These are phyloP conservation scores for Aphidius gifuensis DNA, from an alignment of 1,140 invertebrate species.

Conservation along the genomic window DNA sequence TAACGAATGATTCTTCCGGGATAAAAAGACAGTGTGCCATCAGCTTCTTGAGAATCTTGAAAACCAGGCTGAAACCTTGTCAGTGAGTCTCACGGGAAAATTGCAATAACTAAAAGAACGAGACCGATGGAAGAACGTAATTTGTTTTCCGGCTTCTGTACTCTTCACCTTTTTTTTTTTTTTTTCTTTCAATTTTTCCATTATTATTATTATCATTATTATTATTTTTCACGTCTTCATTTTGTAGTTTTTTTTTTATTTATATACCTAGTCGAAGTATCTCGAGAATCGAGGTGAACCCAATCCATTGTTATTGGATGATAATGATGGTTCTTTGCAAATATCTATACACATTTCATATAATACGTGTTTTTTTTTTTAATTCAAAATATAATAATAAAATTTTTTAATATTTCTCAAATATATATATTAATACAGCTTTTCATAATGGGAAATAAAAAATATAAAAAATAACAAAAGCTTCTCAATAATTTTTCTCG, in stretches of 20 bases:
- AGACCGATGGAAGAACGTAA: slow-evolving; percentile 33
- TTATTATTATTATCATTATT: slow-evolving; percentile 13
- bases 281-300: slow-evolving; percentile 26
- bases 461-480: not conserved
- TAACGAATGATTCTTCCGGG: slow-evolving; percentile 45
- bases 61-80: slow-evolving; percentile 33
- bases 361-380: not conserved
- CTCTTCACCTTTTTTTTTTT: slow-evolving; percentile 20
- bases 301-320: slow-evolving; percentile 30
- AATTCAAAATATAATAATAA: not conserved
- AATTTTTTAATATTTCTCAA: not conserved
- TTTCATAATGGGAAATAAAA: too few relatives aligned
- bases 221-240: slow-evolving; percentile 5
- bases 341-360: not conserved
- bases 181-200: not conserved
- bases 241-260: slow-evolving; percentile 15
- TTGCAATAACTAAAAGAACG: slow-evolving; percentile 32
- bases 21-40: slow-evolving; percentile 44
- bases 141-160: slow-evolving; percentile 41
- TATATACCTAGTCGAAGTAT: slow-evolving; percentile 20
- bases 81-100: slow-evolving; percentile 34
- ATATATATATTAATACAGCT: too few relatives aligned
- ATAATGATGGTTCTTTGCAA: slow-evolving; percentile 9
- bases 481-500: not conserved
- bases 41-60: slow-evolving; percentile 31